Conservation (phyloP, 1,140 invertebrate species). For the Daktulosphaira vitifoliae region DNA sequence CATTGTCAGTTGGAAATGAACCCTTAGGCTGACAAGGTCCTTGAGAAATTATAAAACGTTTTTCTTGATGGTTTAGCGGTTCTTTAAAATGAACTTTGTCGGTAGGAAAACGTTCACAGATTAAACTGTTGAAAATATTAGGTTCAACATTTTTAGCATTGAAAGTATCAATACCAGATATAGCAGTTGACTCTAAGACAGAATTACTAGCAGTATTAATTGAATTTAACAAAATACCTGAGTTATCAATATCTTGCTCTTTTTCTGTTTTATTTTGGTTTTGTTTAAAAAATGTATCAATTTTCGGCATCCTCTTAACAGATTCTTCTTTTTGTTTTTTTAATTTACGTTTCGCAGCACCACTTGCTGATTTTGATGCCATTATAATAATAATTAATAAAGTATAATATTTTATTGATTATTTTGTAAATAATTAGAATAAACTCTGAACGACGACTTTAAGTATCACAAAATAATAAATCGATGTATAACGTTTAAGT, state of each 20-base stretch:
- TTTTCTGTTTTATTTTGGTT: conserved; percentile 10
- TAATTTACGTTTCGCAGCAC: no score
- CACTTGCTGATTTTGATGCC: no score
- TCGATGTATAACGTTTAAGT: no score
- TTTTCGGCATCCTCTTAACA: not conserved
- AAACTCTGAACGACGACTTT: no score
- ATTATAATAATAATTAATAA: no score
- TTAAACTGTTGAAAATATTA: conserved; percentile 11
- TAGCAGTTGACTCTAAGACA: not conserved
- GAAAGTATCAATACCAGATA: conserved; percentile 6
- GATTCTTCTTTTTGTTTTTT: no score
- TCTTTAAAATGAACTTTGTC: conserved; percentile 12
- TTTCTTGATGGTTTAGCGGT: conserved; percentile 2
- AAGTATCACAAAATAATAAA: no score
- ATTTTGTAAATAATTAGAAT: no score
- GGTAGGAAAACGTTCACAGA: conserved; percentile 3
- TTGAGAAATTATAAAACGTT: conserved; percentile 7
- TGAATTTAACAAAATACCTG: not conserved
- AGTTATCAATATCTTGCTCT: conserved; percentile 9
- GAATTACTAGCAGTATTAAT: conserved; percentile 9
- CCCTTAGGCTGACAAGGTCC: conserved; percentile 11
- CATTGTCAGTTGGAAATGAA: not conserved
- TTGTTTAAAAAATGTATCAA: not conserved
- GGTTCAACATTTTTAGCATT: conserved; percentile 12
- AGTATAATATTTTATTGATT: no score